These are phyloP conservation scores for Meiosimyza platycephala DNA, from an alignment of 2,888 invertebrate genomes.

Conservation along the genomic window DNA sequence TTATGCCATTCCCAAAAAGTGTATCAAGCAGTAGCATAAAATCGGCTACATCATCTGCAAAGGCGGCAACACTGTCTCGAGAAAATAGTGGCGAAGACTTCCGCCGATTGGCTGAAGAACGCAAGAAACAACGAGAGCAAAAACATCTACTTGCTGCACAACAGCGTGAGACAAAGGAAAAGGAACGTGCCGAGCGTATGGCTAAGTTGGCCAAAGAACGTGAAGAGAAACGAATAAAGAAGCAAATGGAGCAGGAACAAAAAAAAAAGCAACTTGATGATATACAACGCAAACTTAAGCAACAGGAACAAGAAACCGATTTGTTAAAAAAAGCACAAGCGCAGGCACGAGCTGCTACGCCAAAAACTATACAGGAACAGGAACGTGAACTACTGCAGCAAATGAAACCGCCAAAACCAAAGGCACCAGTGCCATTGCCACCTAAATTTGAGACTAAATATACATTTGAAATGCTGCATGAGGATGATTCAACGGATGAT, in stretches of 20 bases:
- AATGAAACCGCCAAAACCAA: constrained; percentile 53
- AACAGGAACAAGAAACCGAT: constrained; percentile 55
- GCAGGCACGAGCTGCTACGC: constrained; percentile 48
- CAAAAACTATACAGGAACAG: constrained; percentile 52
- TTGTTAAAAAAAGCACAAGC: constrained; percentile 47
- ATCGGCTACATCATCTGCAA: constrained; percentile 45
- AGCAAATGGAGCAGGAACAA: constrained; percentile 58
- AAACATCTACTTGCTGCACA: constrained; percentile 63
- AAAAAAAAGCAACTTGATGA: constrained; percentile 62
- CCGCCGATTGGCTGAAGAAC: constrained; percentile 63
- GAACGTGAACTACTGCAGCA: constrained; percentile 59
- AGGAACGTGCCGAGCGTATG: constrained; percentile 62
- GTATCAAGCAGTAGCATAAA: constrained; percentile 49
- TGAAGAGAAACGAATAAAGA: constrained; percentile 62
- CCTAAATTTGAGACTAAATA: constrained; percentile 56
- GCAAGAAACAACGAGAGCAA: constrained; percentile 64
- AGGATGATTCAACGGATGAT: constrained; percentile 67
- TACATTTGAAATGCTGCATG: constrained; percentile 66
- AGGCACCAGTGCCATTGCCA: constrained; percentile 55
- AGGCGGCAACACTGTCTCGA: constrained; percentile 55
- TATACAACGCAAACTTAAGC: constrained; percentile 58
- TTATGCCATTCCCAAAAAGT: constrained; percentile 52
- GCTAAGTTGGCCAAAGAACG: constrained; percentile 62
- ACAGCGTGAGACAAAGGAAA: constrained; percentile 64
- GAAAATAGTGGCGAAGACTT: constrained; percentile 65